These are phyloP conservation scores for Leptogaster cylindrica DNA, from an alignment of 2,888 invertebrate genomes.

Conservation along the genomic window DNA sequence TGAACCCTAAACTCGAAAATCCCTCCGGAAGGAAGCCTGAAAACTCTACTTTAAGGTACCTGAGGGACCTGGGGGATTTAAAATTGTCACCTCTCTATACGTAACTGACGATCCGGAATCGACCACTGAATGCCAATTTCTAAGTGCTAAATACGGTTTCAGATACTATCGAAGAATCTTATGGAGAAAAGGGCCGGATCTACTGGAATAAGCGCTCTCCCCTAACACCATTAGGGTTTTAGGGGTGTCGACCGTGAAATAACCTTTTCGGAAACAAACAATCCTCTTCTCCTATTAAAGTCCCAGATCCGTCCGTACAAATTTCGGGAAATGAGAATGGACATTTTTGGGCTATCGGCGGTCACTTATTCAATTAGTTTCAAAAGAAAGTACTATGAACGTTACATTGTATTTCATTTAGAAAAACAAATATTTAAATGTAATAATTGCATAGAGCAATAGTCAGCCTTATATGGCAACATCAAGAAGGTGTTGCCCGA, in stretches of 20 bases:
- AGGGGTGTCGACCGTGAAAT: slow-evolving; percentile 9
- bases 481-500: too few relatives aligned
- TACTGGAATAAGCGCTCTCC: slow-evolving; percentile 31
- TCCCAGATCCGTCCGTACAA: slow-evolving; percentile 11
- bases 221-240: slow-evolving; percentile 27
- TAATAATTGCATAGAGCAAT: too few relatives aligned
- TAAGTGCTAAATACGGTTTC: not conserved
- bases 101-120: not conserved
- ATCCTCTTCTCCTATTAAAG: slow-evolving; percentile 3
- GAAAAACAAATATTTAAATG: too few relatives aligned
- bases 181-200: not conserved
- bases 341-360: too few relatives aligned
- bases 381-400: too few relatives aligned
- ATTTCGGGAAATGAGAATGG: too few relatives aligned
- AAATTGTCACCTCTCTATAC: slow-evolving; percentile 27
- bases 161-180: not conserved
- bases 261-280: slow-evolving; percentile 20
- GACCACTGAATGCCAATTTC: slow-evolving; percentile 7
- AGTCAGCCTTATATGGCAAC: too few relatives aligned
- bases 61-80: slow-evolving; percentile 26
- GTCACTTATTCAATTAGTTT: too few relatives aligned
- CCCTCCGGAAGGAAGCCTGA: slow-evolving; percentile 10
- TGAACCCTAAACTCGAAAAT: slow-evolving; percentile 17
- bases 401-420: too few relatives aligned
- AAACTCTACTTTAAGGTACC: not conserved